Evolutionary conservation across 2,888 invertebrate species (phyloP), one percentile per base, ranked within the genome.

Genomic region (Amphiduros pacificus): DNA sequence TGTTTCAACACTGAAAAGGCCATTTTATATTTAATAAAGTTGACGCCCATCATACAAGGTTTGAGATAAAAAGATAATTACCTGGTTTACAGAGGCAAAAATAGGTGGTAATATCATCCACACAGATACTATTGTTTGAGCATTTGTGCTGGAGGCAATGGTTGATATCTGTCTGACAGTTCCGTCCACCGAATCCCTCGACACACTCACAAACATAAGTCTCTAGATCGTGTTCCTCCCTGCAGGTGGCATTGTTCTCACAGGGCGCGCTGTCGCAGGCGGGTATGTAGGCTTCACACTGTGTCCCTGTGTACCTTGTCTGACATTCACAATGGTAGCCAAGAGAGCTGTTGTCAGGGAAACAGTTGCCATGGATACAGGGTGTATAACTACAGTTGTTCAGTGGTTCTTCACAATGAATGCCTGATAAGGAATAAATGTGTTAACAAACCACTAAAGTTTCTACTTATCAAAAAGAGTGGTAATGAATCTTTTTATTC

Each of bases 331-430:
- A 54, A 2, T 11, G 14, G 36, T 32, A 54, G 31, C 36, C 28
- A 4, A 22, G 5, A 32, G 54, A 1, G 6, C 20, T 3, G n/a
- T 28, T 9, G n/a, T 17, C 11, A 17, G 56, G 44, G n/a, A n/a
- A 9, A 17, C 56, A 56, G 11, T 20, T 49, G 5, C 29, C 56
- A 22, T 56, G 26, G n/a, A 29, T 11, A 24, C 56, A 56, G 11
- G 56, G 56, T 1, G 26, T 14, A 17, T 49, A 49, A 26, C 58
- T 51, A 40, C 58, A 58, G 50, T 50, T 51, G 51, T 50, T 58
- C 17, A 58, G 49, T 4, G 51, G 31, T 22, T 26, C 36, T n/a
- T 58, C 50, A 58, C 58, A 58, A 29, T 50, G n/a, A n/a, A n/a
- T n/a, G n/a, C n/a, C n/a, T n/a, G n/a, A n/a, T n/a, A n/a, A n/a